Conservation (phyloP, 2,888 invertebrate genomes). For the Sarcophaga rosellei region DNA sequence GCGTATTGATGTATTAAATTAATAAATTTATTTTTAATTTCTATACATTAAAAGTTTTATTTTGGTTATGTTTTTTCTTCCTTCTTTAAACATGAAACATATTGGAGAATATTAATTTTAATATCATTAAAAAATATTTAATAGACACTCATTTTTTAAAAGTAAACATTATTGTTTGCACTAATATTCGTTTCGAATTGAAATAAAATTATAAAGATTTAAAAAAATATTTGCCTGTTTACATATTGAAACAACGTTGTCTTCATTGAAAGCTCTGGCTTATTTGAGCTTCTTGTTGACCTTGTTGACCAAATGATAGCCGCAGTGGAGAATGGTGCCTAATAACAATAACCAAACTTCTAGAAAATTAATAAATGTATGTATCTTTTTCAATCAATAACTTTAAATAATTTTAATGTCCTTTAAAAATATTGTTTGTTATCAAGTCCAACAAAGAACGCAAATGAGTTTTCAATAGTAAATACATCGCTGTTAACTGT, state of each 20-base stretch:
- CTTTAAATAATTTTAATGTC: too few relatives aligned
- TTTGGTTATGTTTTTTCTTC: background rate
- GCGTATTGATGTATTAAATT: background rate
- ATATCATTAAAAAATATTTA: background rate
- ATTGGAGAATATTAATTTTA: background rate
- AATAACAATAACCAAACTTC: background rate
- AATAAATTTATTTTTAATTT: background rate
- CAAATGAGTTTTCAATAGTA: too few relatives aligned
- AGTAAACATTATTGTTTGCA: slow-evolving; percentile 11
- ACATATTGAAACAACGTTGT: slow-evolving; percentile 6
- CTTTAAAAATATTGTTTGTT: too few relatives aligned
- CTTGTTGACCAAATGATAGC: slow-evolving; percentile 53
- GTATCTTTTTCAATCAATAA: background rate
- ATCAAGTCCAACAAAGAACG: too few relatives aligned
- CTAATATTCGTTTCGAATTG: background rate
- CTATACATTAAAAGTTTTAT: background rate
- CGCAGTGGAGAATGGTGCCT: slow-evolving; percentile 21
- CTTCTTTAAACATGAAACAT: background rate
- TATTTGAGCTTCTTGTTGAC: slow-evolving; percentile 59
- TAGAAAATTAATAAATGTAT: background rate
- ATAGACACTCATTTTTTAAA: slow-evolving; percentile 21
- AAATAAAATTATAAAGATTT: slow-evolving; percentile 15
- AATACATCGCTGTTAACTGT: too few relatives aligned
- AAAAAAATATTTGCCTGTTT: slow-evolving; percentile 8
- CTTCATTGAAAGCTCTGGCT: slow-evolving; percentile 32